These are phyloP conservation scores for Blastobasis adustella DNA, from an alignment of 2,888 invertebrate genomes.

Conservation along the genomic window DNA sequence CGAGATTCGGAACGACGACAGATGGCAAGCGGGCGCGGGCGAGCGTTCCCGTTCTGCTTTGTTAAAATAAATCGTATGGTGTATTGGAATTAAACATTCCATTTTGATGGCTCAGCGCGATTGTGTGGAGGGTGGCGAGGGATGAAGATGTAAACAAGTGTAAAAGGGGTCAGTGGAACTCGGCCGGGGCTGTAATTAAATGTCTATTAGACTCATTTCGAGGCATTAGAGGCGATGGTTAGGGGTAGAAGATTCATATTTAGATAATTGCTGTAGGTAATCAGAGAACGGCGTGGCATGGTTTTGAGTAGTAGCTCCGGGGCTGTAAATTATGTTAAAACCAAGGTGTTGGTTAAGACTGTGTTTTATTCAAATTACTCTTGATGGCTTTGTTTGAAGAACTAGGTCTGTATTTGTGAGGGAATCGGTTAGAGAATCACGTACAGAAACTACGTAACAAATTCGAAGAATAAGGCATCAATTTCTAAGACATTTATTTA, in stretches of 20 bases:
- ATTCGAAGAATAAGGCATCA: too few relatives aligned
- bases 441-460: too few relatives aligned
- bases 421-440: too few relatives aligned
- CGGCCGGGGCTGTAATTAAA: constrained; percentile 62
- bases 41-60: constrained; percentile 65
- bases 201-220: constrained; percentile 68
- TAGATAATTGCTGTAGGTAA: constrained; percentile 40
- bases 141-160: constrained; percentile 75
- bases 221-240: constrained; percentile 55
- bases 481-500: too few relatives aligned
- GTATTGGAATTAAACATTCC: constrained; percentile 72
- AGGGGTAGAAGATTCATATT: constrained; percentile 48
- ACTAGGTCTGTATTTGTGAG: not conserved
- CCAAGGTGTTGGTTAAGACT: constrained; percentile 6
- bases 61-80: constrained; percentile 70
- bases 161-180: constrained; percentile 73
- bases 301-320: constrained; percentile 29
- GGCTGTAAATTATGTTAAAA: constrained; percentile 27
- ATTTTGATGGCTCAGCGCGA: constrained; percentile 68
- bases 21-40: constrained; percentile 62
- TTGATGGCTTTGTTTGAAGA: not conserved
- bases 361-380: constrained; percentile 17
- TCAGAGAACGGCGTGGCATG: constrained; percentile 37
- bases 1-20: constrained; percentile 72
- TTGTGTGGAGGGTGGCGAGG: constrained; percentile 39